Conservation (phyloP, 2,888 invertebrate genomes). For the Orchesellides sinensis region DNA sequence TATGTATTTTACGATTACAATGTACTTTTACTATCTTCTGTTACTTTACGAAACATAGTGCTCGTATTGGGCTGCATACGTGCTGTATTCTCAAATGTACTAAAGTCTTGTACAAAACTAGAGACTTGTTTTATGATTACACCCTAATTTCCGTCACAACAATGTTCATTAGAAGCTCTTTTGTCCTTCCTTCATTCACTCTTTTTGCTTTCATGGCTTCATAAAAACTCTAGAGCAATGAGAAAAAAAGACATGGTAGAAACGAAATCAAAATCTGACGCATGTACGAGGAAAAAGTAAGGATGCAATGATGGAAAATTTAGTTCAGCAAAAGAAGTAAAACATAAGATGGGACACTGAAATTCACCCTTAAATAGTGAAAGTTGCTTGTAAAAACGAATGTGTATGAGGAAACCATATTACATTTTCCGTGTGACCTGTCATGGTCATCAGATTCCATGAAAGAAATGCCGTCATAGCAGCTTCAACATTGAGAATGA, state of each 20-base stretch:
- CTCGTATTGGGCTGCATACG: neutral
- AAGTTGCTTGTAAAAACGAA: too few species aligned
- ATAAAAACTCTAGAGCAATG: slow-evolving; percentile 24
- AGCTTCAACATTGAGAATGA: neutral
- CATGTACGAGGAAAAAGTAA: neutral
- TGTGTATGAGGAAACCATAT: too few species aligned
- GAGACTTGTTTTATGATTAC: slow-evolving; percentile 53
- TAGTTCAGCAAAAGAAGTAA: neutral
- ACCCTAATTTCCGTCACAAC: slow-evolving; percentile 58
- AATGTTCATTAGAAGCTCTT: slow-evolving; percentile 63
- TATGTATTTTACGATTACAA: too few species aligned
- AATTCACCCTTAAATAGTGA: too few species aligned
- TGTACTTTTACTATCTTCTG: too few species aligned
- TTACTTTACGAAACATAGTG: too few species aligned
- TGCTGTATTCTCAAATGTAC: neutral
- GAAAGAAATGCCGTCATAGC: slow-evolving; percentile 11
- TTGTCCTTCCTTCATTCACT: slow-evolving; percentile 41
- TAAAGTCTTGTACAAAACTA: neutral
- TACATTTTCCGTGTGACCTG: too few species aligned
- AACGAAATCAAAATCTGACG: neutral
- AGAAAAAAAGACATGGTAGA: neutral
- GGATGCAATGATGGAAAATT: neutral
- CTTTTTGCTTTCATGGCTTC: slow-evolving; percentile 46
- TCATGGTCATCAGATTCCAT: too few species aligned
- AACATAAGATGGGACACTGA: neutral